Base-by-base conservation (phyloP, 2,797 vertebrate genomes). In the Syndactyla subalaris region DNA sequence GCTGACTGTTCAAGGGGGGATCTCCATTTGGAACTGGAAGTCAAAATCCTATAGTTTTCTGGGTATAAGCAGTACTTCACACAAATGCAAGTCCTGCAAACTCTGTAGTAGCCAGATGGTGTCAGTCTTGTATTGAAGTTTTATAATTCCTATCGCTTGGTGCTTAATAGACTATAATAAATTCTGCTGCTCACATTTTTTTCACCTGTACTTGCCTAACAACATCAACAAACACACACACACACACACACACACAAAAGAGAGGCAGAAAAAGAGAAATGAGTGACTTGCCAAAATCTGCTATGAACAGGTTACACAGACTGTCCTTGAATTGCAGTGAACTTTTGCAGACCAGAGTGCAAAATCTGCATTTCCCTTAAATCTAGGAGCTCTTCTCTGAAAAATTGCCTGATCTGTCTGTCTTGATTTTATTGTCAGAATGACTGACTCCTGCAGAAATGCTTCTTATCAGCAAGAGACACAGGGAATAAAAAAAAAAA, bases 91-190 rank as follows among this genome's bases (percentile, higher is more conserved):
- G 27, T 23, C 39, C 51, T 92, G 96, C 75, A 88, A 79, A 34
- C 19, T 86, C 73, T 41, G 19, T 14, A 41, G 24, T 21, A 89
- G 55, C 93, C 97, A 95, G 92, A n/a, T 58, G 96, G 93, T 95
- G 97, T 96, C 97, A 97, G 93, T 72, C 92, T 96, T 95, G 96
- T 41, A 92, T 38, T 55, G 54, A 67, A 27, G 39, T 71, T 61
- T 87, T 70, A 14, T 32, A 62, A 21, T 67, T 49, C 41, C 12
- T 59, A 10, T 65, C 14, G 29, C 34, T 18, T n/a, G 6, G 6
- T 46, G 27, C 48, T 92, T 66, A 65, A 26, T 6, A 63, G 20
- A 52, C 5, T 41, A 30, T 10, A 71, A 86, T 39, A 67, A 77
- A 95, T 86, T 80, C 38, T 81, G 38, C 49, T 66, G 38, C 22